Evolutionary conservation across 2,113 vertebrate species (phyloP).

Genomic region (Podarcis raffonei): DNA sequence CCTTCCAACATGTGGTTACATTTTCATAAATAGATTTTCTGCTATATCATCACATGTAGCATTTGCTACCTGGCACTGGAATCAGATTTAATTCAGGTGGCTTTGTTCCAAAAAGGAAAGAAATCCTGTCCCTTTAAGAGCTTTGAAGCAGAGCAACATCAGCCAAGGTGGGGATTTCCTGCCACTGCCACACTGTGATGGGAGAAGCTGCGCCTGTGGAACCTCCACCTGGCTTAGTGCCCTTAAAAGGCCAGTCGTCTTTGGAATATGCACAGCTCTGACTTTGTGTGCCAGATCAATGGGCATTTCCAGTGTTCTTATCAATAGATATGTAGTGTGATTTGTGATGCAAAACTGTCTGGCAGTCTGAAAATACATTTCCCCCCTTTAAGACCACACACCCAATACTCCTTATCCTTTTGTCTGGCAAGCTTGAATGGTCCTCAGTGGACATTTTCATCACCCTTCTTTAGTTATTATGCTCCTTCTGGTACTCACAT

Average conservation of each 20-base stretch:
- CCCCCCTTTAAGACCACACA: background rate
- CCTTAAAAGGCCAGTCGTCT: background rate
- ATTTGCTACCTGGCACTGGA: background rate
- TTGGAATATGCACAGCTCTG: background rate
- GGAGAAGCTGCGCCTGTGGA: background rate
- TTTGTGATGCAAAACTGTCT: background rate
- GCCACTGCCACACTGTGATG: background rate
- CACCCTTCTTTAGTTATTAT: background rate
- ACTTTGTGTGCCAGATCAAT: background rate
- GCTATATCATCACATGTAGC: background rate
- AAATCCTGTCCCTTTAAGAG: background rate
- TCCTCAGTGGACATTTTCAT: constrained; percentile 37
- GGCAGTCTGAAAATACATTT: constrained; percentile 38
- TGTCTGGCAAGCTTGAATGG: constrained; percentile 41
- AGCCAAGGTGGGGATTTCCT: background rate
- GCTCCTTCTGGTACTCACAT: constrained; percentile 40
- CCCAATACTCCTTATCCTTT: constrained; percentile 41
- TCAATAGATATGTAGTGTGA: constrained; percentile 22
- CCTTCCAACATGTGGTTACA: constrained; percentile 1
- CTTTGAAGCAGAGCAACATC: background rate
- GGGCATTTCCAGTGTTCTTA: constrained; percentile 14
- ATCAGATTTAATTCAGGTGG: background rate
- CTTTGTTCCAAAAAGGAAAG: background rate
- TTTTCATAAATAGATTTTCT: constrained; percentile 45
- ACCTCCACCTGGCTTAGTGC: background rate